phyloP scores from a whole-genome alignment of 2,797 vertebrate species.

The Setipinna tenuifilis region DNA sequence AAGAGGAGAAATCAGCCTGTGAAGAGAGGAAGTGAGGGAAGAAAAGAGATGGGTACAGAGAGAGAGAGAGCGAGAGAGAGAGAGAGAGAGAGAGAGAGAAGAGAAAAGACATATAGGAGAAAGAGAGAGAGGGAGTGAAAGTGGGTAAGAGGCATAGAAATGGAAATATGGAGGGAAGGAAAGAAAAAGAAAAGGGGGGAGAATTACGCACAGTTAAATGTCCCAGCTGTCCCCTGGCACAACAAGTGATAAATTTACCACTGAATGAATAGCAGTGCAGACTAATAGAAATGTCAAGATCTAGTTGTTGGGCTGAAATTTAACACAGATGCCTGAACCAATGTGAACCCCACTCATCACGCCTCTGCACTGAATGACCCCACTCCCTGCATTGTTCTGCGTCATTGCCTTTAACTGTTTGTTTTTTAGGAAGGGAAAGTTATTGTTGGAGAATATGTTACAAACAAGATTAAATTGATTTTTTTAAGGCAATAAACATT shows the following conservation, averaged over 20 bases:
- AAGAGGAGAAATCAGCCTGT: slow-evolving; percentile 86
- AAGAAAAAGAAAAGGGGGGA: neutral
- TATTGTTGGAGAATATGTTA: neutral
- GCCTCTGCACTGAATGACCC: neutral
- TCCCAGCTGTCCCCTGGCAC: neutral
- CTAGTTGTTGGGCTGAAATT: slow-evolving; percentile 16
- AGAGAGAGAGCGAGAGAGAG: neutral
- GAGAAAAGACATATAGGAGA: too few relatives aligned
- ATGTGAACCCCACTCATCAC: neutral
- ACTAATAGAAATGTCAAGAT: slow-evolving; percentile 31
- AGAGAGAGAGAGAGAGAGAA: neutral
- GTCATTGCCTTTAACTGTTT: neutral
- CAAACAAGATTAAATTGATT: neutral
- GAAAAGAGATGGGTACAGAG: neutral
- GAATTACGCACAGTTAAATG: slow-evolving; percentile 43
- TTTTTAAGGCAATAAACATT: neutral
- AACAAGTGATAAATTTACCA: slow-evolving; percentile 6
- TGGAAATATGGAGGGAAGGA: neutral
- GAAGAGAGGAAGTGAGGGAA: neutral
- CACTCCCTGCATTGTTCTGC: neutral
- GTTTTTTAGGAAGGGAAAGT: neutral
- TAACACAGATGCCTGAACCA: neutral
- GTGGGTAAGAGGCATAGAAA: neutral
- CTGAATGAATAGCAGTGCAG: neutral
- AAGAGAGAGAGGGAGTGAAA: neutral